Conservation (phyloP, 2,113 vertebrate species). For the Thunnus thynnus region DNA sequence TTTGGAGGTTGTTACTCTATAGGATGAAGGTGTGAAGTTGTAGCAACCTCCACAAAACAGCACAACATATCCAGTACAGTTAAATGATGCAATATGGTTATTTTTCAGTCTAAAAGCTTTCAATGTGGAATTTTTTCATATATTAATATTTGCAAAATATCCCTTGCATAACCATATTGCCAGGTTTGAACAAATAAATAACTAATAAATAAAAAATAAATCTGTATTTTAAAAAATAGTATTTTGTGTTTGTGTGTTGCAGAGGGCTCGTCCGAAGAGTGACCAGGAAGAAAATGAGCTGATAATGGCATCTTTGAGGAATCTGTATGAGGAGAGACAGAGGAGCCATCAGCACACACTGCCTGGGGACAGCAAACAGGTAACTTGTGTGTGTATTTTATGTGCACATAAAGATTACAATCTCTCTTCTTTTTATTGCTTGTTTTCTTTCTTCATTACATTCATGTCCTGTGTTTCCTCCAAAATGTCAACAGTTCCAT, state of each 20-base stretch:
- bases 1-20: neutral
- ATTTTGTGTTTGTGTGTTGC: slow-evolving; percentile 49
- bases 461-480: neutral
- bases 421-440: neutral
- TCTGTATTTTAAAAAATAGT: neutral
- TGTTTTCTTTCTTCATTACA: neutral
- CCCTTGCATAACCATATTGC: neutral
- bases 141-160: neutral
- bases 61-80: neutral
- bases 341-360: slow-evolving; percentile 89
- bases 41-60: no score
- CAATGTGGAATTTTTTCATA: neutral
- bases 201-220: neutral
- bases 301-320: slow-evolving; percentile 89
- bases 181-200: neutral
- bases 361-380: slow-evolving; percentile 87
- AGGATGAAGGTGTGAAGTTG: neutral
- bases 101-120: neutral
- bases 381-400: slow-evolving; percentile 53
- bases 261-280: slow-evolving; percentile 92
- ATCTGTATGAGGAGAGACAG: slow-evolving; percentile 93
- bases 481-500: neutral
- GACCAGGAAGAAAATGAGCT: slow-evolving; percentile 96
- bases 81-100: neutral
- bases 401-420: slow-evolving; percentile 9